phyloP scores from a whole-genome alignment of 1,140 invertebrate genomes.

The Aphaenogaster ashmeadi region DNA sequence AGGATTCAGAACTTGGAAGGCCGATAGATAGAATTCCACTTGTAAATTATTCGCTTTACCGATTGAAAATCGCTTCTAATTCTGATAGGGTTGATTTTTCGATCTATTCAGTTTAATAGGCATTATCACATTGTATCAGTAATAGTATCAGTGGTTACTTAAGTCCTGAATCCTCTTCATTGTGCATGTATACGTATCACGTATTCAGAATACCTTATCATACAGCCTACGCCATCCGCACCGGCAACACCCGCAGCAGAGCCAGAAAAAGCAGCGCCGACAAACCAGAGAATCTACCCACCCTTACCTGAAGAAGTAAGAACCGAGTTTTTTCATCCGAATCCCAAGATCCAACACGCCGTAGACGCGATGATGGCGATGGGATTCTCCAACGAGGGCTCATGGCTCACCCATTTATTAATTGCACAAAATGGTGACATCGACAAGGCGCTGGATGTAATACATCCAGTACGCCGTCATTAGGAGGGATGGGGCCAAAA shows the following conservation, averaged over 20 bases:
- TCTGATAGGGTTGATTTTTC: not conserved
- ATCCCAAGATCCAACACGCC: slow-evolving; percentile 89
- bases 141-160: not conserved
- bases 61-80: not conserved
- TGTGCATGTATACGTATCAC: not conserved
- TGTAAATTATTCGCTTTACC: not conserved
- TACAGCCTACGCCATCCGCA: slow-evolving; percentile 55
- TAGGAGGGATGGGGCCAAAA: not conserved
- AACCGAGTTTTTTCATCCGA: slow-evolving; percentile 81
- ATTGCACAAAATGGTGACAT: slow-evolving; percentile 91
- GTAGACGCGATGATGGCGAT: slow-evolving; percentile 92
- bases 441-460: slow-evolving; percentile 90
- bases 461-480: slow-evolving; percentile 78
- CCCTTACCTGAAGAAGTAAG: slow-evolving; percentile 66
- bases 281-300: slow-evolving; percentile 73
- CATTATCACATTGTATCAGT: not conserved
- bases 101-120: not conserved
- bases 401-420: slow-evolving; percentile 88
- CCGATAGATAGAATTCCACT: not conserved
- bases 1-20: not conserved
- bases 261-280: slow-evolving; percentile 37
- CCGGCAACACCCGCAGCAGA: slow-evolving; percentile 17
- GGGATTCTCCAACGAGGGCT: slow-evolving; percentile 93
- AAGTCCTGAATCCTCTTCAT: not conserved
- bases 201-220: slow-evolving; percentile 23